phyloP scores from a whole-genome alignment of 2,797 vertebrate species.

The Dermochelys coriacea region DNA sequence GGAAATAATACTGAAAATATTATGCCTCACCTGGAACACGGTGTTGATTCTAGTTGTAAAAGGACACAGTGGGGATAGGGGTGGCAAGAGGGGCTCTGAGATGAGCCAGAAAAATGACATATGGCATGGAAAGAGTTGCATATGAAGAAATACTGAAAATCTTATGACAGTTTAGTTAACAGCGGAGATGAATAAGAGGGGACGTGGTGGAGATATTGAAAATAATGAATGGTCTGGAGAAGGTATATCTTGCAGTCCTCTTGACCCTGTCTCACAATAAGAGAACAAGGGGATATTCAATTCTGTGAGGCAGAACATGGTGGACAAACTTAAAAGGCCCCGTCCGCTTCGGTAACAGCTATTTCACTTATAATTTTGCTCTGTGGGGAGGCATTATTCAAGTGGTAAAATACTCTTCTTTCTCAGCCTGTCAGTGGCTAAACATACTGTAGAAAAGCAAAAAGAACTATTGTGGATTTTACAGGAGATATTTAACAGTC shows the following conservation, averaged over 20 bases:
- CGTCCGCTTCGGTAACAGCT: neutral
- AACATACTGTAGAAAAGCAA: slow-evolving; percentile 24
- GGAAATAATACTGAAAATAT: neutral
- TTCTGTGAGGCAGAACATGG: slow-evolving; percentile 53
- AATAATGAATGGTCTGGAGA: neutral
- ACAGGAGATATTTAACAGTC: neutral
- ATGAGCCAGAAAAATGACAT: neutral
- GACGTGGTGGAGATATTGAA: neutral
- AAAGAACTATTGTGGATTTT: neutral
- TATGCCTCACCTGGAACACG: neutral
- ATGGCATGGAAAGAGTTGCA: neutral
- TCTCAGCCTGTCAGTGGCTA: neutral
- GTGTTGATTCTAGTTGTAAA: neutral
- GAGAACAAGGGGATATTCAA: neutral
- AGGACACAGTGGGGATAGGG: neutral
- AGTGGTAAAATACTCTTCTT: slow-evolving; percentile 18
- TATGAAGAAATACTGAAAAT: neutral
- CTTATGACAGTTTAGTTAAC: neutral
- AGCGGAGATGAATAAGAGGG: fast-evolving
- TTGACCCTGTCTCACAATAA: neutral
- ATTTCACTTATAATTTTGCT: slow-evolving; percentile 2
- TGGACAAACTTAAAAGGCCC: slow-evolving; percentile 49
- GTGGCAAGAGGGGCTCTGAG: neutral
- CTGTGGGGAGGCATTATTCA: slow-evolving; percentile 31
- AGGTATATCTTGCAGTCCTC: neutral